Evolutionary conservation across 2,888 invertebrate genomes (phyloP).

Genomic region (Erebia aethiops): DNA sequence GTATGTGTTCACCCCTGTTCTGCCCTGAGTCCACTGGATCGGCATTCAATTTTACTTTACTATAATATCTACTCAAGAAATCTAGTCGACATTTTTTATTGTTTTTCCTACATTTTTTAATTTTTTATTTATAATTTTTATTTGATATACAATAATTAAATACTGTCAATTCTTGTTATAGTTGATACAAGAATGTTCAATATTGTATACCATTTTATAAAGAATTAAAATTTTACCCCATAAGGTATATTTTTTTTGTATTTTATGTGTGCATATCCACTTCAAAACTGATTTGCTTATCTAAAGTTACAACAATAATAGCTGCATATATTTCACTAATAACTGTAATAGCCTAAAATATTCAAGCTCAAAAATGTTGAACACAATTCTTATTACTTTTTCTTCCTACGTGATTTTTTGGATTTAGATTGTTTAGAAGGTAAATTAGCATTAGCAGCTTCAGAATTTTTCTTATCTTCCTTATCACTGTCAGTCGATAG

Average conservation of each 20-base stretch:
- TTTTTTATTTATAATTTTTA: slow-evolving; percentile 67
- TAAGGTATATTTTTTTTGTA: slow-evolving; percentile 59
- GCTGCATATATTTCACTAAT: slow-evolving; percentile 52
- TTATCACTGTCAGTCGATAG: slow-evolving; percentile 83
- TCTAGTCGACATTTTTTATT: slow-evolving; percentile 60
- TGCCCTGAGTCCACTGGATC: neutral
- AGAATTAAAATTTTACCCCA: slow-evolving; percentile 22
- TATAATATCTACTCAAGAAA: slow-evolving; percentile 53
- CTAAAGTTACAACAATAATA: slow-evolving; percentile 60
- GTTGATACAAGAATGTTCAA: slow-evolving; percentile 31
- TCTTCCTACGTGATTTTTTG: slow-evolving; percentile 84
- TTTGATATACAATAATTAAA: slow-evolving; percentile 62
- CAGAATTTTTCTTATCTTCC: slow-evolving; percentile 68
- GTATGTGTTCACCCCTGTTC: neutral
- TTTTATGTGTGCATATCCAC: slow-evolving; percentile 64
- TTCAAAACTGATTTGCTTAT: slow-evolving; percentile 53
- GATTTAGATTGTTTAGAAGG: slow-evolving; percentile 75
- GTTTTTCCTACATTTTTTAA: slow-evolving; percentile 66
- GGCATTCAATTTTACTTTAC: neutral
- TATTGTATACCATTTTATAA: slow-evolving; percentile 28
- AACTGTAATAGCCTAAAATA: slow-evolving; percentile 39
- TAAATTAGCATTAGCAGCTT: slow-evolving; percentile 63
- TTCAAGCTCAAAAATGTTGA: slow-evolving; percentile 53
- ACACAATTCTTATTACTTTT: slow-evolving; percentile 78
- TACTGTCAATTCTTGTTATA: slow-evolving; percentile 51